These are phyloP conservation scores for Dasypolia templi DNA, from an alignment of 2,888 invertebrate species.

Conservation along the genomic window DNA sequence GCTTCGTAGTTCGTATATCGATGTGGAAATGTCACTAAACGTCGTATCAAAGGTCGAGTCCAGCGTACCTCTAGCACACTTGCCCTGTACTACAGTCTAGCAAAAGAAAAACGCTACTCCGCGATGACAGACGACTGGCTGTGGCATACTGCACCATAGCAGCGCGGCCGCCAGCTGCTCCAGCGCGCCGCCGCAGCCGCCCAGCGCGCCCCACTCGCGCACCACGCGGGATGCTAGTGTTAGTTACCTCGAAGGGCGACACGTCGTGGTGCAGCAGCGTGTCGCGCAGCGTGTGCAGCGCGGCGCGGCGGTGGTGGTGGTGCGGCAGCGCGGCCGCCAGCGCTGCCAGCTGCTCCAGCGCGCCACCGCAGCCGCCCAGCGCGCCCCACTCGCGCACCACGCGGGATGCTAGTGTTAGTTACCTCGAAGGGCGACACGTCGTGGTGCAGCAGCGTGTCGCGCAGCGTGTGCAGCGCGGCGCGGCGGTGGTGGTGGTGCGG, in stretches of 20 bases:
- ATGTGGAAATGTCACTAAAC: neutral
- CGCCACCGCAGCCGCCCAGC: too few relatives aligned
- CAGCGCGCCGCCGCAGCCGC: too few relatives aligned
- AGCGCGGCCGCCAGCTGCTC: too few relatives aligned
- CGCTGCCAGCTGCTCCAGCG: too few relatives aligned
- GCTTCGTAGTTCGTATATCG: neutral
- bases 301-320: conserved; percentile 91
- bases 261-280: conserved; percentile 98
- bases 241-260: conserved; percentile 94
- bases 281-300: conserved; percentile 94
- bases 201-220: too few relatives aligned
- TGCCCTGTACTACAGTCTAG: neutral
- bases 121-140: neutral
- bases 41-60: neutral
- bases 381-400: too few relatives aligned
- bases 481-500: conserved; percentile 29
- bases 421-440: too few relatives aligned
- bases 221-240: too few relatives aligned
- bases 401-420: too few relatives aligned
- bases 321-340: conserved; percentile 94
- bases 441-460: too few relatives aligned
- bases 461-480: conserved; percentile 90
- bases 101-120: neutral
- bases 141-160: too few relatives aligned
- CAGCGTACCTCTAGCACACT: neutral